phyloP scores from a whole-genome alignment of 2,113 vertebrate genomes.

The Cynoglossus semilaevis region DNA sequence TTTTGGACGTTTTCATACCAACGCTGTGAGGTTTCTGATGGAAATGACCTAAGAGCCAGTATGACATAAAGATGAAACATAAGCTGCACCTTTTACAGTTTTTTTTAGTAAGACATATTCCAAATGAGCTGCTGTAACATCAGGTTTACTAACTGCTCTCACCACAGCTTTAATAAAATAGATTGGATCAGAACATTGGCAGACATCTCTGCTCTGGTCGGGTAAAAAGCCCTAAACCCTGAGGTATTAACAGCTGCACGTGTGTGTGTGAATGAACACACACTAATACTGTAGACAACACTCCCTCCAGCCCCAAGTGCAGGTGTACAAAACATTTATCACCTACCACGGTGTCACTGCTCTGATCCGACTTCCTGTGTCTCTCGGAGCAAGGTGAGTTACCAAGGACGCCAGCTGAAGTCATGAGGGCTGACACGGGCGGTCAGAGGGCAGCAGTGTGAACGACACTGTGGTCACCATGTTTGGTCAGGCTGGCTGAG shows the following conservation, averaged over 20 bases:
- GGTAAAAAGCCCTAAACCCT: conserved; percentile 49
- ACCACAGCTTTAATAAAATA: no score
- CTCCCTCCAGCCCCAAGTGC: conserved; percentile 50
- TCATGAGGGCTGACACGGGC: conserved; percentile 74
- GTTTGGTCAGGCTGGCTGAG: conserved; percentile 32
- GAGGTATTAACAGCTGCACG: conserved; percentile 44
- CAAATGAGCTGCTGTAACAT: no score
- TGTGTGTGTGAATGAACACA: conserved; percentile 25
- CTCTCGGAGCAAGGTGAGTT: conserved; percentile 81
- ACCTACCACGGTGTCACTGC: conserved; percentile 59
- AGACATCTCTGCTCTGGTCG: no score
- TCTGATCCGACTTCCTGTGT: conserved; percentile 67
- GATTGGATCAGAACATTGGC: no score
- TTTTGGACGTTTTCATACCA: no score
- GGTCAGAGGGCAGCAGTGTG: conserved; percentile 62
- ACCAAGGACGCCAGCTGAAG: conserved; percentile 75
- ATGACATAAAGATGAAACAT: no score
- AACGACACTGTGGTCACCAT: conserved; percentile 51
- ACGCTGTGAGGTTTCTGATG: no score
- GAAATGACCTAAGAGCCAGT: no score
- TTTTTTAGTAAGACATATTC: no score
- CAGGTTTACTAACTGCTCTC: no score
- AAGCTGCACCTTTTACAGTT: no score
- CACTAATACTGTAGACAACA: conserved; percentile 42
- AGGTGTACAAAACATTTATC: conserved; percentile 73